phyloP scores from a whole-genome alignment of 2,797 vertebrate species.

The Pseudochirops cupreus region DNA sequence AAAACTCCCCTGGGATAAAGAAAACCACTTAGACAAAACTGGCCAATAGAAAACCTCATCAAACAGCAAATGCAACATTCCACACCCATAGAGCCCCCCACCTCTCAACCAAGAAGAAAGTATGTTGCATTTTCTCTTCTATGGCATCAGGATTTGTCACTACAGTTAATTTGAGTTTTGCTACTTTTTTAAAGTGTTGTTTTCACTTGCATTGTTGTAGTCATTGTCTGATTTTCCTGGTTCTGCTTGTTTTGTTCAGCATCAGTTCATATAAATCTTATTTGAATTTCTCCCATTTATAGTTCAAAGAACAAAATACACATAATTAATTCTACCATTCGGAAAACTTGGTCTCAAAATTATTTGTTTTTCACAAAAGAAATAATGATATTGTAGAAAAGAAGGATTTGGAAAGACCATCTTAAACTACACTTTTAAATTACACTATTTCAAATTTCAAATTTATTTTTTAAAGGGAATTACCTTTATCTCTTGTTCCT shows the following conservation, averaged over 20 bases:
- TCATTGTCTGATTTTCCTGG: background rate
- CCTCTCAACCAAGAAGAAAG: background rate
- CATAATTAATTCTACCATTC: background rate
- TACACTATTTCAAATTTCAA: background rate
- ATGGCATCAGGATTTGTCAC: background rate
- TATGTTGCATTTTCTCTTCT: background rate
- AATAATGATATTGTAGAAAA: background rate
- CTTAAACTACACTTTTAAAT: background rate
- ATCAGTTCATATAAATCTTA: background rate
- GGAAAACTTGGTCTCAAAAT: background rate
- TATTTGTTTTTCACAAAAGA: background rate
- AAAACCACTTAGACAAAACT: background rate
- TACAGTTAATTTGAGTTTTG: background rate
- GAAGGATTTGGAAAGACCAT: background rate
- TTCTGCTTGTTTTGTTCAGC: background rate
- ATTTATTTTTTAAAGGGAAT: background rate
- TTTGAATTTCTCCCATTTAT: background rate
- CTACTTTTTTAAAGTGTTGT: background rate
- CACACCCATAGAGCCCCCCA: background rate
- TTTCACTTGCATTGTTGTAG: background rate
- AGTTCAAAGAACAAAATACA: background rate
- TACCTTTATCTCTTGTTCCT: background rate
- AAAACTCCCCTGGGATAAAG: background rate
- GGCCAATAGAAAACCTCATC: background rate
- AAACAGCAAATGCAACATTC: background rate